These are phyloP conservation scores for Xiphophorus maculatus DNA, from an alignment of 2,113 vertebrate species.

Conservation along the genomic window DNA sequence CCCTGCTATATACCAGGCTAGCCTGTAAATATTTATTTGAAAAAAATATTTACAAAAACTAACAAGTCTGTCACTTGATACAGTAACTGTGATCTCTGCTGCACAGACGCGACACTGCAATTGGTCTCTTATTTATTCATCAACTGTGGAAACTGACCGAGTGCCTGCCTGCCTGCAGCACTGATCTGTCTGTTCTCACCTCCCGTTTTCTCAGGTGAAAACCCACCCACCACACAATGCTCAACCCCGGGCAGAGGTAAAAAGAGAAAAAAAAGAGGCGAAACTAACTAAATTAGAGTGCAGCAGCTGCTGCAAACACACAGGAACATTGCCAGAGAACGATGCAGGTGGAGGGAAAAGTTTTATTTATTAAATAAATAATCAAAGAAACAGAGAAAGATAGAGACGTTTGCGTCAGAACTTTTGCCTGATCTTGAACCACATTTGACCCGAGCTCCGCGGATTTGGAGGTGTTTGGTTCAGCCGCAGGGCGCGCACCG, in stretches of 20 bases:
- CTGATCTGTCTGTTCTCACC: constrained; percentile 48
- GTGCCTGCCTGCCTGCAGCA: constrained; percentile 13
- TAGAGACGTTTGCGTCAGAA: background rate
- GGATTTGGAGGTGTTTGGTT: constrained; percentile 61
- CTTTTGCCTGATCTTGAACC: constrained; percentile 1
- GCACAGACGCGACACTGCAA: constrained; percentile 64
- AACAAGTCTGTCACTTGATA: constrained; percentile 48
- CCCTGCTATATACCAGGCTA: background rate
- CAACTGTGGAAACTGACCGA: constrained; percentile 65
- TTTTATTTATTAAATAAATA: background rate
- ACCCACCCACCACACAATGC: background rate
- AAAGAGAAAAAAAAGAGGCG: background rate
- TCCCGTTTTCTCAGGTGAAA: constrained; percentile 44
- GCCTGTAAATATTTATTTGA: too few relatives aligned
- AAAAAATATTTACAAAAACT: background rate
- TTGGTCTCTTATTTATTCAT: constrained; percentile 78
- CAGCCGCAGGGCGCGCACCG: constrained; percentile 58
- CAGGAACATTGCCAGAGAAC: background rate
- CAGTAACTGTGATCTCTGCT: constrained; percentile 56
- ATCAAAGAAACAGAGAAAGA: background rate
- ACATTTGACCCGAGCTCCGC: constrained; percentile 47
- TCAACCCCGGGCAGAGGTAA: background rate
- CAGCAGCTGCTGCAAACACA: background rate
- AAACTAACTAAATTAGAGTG: background rate
- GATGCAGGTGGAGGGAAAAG: background rate